phyloP scores from a whole-genome alignment of 2,888 invertebrate genomes.

The Chloromyia formosa region DNA sequence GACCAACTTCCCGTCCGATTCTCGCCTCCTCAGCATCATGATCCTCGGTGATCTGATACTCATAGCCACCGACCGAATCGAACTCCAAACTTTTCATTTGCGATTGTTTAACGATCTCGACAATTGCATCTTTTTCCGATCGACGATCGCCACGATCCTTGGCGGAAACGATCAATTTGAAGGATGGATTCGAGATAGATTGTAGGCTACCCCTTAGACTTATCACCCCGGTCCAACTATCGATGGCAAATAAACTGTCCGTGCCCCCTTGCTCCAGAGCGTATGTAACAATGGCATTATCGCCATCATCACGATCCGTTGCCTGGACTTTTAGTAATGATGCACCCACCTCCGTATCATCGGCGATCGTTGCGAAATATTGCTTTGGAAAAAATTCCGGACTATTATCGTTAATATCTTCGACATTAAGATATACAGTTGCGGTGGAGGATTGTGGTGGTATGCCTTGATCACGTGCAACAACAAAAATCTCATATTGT shows the following conservation, averaged over 20 bases:
- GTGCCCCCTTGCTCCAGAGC: slow-evolving; percentile 77
- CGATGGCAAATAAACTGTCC: slow-evolving; percentile 81
- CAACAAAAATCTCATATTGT: slow-evolving; percentile 81
- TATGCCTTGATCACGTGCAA: slow-evolving; percentile 91
- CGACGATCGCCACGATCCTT: slow-evolving; percentile 81
- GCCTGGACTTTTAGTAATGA: slow-evolving; percentile 80
- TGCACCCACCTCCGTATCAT: slow-evolving; percentile 72
- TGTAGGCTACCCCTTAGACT: slow-evolving; percentile 73
- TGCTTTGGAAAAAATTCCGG: slow-evolving; percentile 91
- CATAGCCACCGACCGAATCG: slow-evolving; percentile 79
- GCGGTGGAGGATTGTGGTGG: slow-evolving; percentile 91
- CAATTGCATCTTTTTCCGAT: slow-evolving; percentile 77
- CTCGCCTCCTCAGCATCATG: slow-evolving; percentile 69
- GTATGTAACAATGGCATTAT: slow-evolving; percentile 84
- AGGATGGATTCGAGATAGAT: slow-evolving; percentile 73
- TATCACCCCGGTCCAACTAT: slow-evolving; percentile 80
- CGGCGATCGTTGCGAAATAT: slow-evolving; percentile 81
- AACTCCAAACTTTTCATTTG: slow-evolving; percentile 79
- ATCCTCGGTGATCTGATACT: slow-evolving; percentile 86
- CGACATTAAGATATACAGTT: slow-evolving; percentile 79
- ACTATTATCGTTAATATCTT: slow-evolving; percentile 91
- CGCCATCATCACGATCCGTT: slow-evolving; percentile 86
- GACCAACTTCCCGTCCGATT: slow-evolving; percentile 78
- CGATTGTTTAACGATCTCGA: slow-evolving; percentile 81
- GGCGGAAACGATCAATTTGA: slow-evolving; percentile 79